Evolutionary conservation across 2,113 vertebrate species (phyloP).

Genomic region (Arenaria interpres): DNA sequence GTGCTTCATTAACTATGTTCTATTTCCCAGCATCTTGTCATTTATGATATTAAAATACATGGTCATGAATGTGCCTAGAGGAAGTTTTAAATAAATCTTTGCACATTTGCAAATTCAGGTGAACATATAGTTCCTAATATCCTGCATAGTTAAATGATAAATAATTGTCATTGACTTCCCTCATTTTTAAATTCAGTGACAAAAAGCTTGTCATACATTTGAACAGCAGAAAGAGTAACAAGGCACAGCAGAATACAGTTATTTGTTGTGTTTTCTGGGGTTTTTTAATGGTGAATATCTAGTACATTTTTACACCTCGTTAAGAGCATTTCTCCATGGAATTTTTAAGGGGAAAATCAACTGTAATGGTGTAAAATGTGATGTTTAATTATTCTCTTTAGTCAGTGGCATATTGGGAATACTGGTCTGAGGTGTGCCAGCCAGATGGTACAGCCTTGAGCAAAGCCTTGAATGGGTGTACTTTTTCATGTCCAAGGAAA

Average conservation of each 20-base stretch:
- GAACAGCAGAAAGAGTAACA: not conserved
- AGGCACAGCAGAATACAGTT: not conserved
- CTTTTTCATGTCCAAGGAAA: not conserved
- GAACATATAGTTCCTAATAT: slow-evolving; percentile 15
- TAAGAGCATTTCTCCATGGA: not conserved
- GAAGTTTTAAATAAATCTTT: slow-evolving; percentile 11
- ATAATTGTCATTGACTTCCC: not conserved
- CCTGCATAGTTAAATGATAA: not conserved
- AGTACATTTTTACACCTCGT: not conserved
- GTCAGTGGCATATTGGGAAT: not conserved
- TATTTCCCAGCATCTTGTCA: not conserved
- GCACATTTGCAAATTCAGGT: not conserved
- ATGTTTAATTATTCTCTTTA: not conserved
- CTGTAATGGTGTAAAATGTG: not conserved
- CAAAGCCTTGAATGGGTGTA: not conserved
- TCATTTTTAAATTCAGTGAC: slow-evolving; percentile 2
- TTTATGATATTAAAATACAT: slow-evolving; percentile 20
- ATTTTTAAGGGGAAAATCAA: not conserved
- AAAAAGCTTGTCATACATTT: not conserved
- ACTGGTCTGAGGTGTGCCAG: not conserved
- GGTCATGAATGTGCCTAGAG: not conserved
- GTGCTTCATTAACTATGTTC: not conserved
- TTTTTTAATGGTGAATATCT: not conserved
- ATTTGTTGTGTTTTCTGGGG: not conserved
- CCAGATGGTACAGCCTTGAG: not conserved